Base-by-base conservation (phyloP, 2,888 invertebrate species). In the Polydesmus complanatus region DNA sequence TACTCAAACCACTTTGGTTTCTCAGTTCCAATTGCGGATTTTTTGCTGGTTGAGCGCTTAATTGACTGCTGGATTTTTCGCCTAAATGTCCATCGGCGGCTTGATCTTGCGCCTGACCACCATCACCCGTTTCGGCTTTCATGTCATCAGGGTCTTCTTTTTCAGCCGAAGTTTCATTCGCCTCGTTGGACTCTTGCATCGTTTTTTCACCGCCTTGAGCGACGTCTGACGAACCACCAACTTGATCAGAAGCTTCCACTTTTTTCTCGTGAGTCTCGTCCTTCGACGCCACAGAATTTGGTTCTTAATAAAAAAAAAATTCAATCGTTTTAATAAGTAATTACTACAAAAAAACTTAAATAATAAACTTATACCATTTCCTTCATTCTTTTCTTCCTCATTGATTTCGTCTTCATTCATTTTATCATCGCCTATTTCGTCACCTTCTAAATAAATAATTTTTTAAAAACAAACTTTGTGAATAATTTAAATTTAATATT, bases 1-100 rank as follows among this genome's bases (percentile, higher is more conserved):
- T 84, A 0, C 85, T 83, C 64, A 81, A 79, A 0, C 88, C 88
- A 0, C 86, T 88, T 68, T 82, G 5, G 5, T 37, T 5, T 14
- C 37, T 37, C 14, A 37, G 14, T 37, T 37, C 37, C 37, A 37
- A 14, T 37, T 37, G 37, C 5, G 37, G 37, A 84, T 60, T 84
- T 83, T 65, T 84, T 81, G 66, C 80, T 80, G 2, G 53, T 3
- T 53, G 23, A 22, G 8, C 65, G 80, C 75, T n/a, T 74, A 73
- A 3, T 62, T 72, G 73, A 61, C 78, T 74, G 55, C 77, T 71
- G 65, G 47, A 64, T 65, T 19, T 64, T 63, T 53, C 11, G 37
- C 37, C 37, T 64, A 60, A 25, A 54, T 60, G 19, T 55, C 19
- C 18, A 63, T 64, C 55, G 66, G 64, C 56, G 62, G 66, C 14